Percentiles rank a stretch among this genome's conserved stretches.
Evolutionary conservation across 2,113 vertebrate species (phyloP).

Genomic region (Neogale vison): DNA sequence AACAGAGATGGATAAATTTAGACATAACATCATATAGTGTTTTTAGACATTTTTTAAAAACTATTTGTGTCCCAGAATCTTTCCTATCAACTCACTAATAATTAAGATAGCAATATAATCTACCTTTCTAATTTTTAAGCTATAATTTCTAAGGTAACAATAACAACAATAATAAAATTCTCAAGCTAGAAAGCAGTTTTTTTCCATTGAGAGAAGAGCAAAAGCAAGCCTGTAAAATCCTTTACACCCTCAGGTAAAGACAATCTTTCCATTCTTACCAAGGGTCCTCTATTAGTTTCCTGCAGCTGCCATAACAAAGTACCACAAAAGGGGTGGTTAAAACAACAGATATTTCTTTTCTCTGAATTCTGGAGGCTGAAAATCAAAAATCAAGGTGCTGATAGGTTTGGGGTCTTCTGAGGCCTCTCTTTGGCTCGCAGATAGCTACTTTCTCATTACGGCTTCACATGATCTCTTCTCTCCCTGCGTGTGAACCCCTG

Average conservation of each 20-base stretch:
- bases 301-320: neutral
- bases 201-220: neutral
- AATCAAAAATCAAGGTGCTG: neutral
- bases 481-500: neutral
- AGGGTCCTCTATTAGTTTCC: neutral
- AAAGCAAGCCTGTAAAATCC: neutral
- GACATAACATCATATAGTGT: neutral
- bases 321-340: neutral
- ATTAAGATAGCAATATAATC: neutral
- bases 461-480: neutral
- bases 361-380: neutral
- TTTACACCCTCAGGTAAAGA: neutral
- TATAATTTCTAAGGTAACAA: neutral
- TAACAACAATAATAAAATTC: neutral
- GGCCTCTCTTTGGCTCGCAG: neutral
- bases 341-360: neutral
- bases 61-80: neutral
- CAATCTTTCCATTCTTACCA: neutral
- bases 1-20: conserved; percentile 6
- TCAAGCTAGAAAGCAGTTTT: neutral
- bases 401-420: neutral
- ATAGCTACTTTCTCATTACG: neutral
- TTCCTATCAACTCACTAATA: neutral
- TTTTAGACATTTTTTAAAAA: conserved; percentile 11
- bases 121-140: neutral